Evolutionary conservation across 2,113 vertebrate genomes (phyloP), one percentile per base, ranked within the genome.

Genomic region (Rutilus rutilus): DNA sequence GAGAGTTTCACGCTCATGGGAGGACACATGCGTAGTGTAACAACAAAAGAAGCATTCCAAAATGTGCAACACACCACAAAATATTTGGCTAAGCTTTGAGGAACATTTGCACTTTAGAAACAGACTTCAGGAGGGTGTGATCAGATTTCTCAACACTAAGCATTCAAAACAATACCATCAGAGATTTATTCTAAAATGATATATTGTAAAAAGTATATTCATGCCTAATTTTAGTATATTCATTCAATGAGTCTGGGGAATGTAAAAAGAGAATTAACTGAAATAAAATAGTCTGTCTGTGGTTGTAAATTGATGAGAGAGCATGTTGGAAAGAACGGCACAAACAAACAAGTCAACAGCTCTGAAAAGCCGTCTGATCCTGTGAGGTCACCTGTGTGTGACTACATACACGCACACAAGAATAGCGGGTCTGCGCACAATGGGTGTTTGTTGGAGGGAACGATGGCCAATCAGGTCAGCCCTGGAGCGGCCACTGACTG

Each of bases 291-390:
- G 9, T 57, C 75, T 52, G 52, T 15, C 23, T 14, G 21, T 42
- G 30, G 14, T 59, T n/a, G 54, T 59, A 62, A 77, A 60, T 30
- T 52, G 25, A 50, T 76, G 74, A 76, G 14, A 52, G 52, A 30
- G 74, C 74, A 50, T 52, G 45, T 52, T 76, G n/a, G 73, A 25
- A 57, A 10, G 19, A 39, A 59, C 65, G 0, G 69, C 47, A 85
- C 71, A 88, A 89, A 90, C 86, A 86, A 85, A 89, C 50, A 78
- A 36, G 88, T 85, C 54, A 87, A 69, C 71, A 86, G 87, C 74
- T 90, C 86, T 65, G 45, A 83, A 52, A 73, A 77, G 65, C 90
- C 1, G 87, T 90, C 90, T 91, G 90, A 93, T 93, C 91, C 89
- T 86, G 85, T 50, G 84, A 90, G 90, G 90, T 93, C 90, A 87